phyloP scores from a whole-genome alignment of 2,797 vertebrate species.

The Taeniopygia guttata region DNA sequence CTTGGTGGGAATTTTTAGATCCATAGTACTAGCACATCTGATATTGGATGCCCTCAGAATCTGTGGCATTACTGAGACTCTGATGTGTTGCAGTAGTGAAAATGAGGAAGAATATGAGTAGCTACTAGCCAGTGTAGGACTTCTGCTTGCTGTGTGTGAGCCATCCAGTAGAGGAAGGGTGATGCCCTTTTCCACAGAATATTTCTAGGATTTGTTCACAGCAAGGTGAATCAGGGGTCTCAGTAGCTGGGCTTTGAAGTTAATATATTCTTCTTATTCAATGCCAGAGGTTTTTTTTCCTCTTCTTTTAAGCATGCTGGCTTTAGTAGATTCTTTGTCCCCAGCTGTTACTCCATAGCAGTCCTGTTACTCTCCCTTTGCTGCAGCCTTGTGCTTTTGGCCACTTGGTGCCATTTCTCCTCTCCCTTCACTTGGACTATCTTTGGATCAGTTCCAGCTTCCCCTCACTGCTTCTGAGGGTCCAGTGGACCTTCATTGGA shows the following conservation, averaged over 20 bases:
- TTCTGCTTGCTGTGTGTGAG: background rate
- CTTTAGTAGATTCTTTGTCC: background rate
- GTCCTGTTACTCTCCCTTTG: background rate
- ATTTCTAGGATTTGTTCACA: background rate
- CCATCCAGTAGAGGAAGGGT: background rate
- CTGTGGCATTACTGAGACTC: background rate
- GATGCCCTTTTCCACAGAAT: background rate
- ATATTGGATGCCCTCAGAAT: background rate
- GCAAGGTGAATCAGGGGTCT: background rate
- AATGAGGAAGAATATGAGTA: background rate
- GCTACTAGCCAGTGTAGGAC: background rate
- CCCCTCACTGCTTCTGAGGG: background rate
- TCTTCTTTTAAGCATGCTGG: background rate
- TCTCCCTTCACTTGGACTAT: background rate
- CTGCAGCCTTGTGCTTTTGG: background rate
- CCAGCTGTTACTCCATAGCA: accelerated
- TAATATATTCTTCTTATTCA: background rate
- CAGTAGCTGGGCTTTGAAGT: background rate
- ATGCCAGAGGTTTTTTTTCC: background rate
- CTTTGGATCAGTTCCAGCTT: background rate
- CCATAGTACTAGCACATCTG: background rate
- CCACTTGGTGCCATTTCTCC: background rate
- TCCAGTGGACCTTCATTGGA: too few relatives aligned
- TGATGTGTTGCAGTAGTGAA: background rate
- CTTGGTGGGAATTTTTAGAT: background rate